Evolutionary conservation across 2,888 invertebrate species (phyloP).

Genomic region (Stenoptilia bipunctidactyla): DNA sequence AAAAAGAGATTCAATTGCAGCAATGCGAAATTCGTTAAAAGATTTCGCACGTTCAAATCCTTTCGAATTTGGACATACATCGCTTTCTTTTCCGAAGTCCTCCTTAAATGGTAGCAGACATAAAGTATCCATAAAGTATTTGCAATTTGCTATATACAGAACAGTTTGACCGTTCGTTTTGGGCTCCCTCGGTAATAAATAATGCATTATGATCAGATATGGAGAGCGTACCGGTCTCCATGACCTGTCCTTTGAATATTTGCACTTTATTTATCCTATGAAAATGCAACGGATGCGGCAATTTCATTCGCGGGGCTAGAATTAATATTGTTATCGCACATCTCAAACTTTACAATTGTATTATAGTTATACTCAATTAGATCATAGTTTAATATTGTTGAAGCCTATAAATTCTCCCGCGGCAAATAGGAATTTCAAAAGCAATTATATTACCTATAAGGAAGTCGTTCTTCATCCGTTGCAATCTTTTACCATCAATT

Average conservation of each 20-base stretch:
- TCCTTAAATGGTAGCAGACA: background rate
- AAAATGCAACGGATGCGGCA: background rate
- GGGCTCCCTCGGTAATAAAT: conserved; percentile 29
- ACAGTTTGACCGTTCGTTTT: conserved; percentile 12
- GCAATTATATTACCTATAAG: too few relatives aligned
- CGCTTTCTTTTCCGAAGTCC: background rate
- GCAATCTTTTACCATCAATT: too few relatives aligned
- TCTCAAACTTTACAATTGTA: too few relatives aligned
- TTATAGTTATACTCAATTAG: too few relatives aligned
- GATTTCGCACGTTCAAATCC: background rate
- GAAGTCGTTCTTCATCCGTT: too few relatives aligned
- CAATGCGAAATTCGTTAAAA: too few relatives aligned
- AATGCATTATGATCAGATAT: conserved; percentile 38
- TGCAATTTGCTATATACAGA: conserved; percentile 4
- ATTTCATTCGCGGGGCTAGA: too few relatives aligned
- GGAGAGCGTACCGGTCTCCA: conserved; percentile 16
- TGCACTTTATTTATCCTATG: background rate
- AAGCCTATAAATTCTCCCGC: too few relatives aligned
- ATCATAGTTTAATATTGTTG: too few relatives aligned
- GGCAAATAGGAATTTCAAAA: too few relatives aligned
- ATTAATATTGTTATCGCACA: too few relatives aligned
- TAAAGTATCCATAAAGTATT: conserved; percentile 5
- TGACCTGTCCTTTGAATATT: conserved; percentile 19
- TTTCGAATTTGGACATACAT: background rate
- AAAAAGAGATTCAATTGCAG: too few relatives aligned